These are phyloP conservation scores for Rhamnusium bicolor DNA, from an alignment of 2,888 invertebrate genomes.

Conservation along the genomic window DNA sequence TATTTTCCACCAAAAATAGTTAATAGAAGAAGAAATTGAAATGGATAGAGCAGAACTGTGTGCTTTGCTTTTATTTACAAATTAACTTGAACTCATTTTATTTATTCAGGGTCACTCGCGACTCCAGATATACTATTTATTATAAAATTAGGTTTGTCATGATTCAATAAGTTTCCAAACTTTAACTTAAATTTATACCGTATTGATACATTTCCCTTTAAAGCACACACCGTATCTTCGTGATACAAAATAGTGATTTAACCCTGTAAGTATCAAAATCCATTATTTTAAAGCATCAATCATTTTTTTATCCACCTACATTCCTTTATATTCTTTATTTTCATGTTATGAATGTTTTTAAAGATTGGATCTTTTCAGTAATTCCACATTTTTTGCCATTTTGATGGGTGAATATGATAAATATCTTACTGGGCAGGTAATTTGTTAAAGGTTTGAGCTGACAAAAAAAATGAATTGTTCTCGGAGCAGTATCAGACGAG, in stretches of 20 bases:
- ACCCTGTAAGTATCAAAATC: background rate
- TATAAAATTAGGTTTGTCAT: no score
- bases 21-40: no score
- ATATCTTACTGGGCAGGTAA: background rate
- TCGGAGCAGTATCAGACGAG: background rate
- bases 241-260: background rate
- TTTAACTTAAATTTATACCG: no score
- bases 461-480: background rate
- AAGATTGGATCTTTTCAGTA: background rate
- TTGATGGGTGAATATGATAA: conserved; percentile 4
- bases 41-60: no score
- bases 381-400: background rate
- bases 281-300: conserved; percentile 9
- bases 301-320: conserved; percentile 9
- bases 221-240: background rate
- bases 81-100: no score
- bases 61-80: no score
- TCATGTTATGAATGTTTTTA: conserved; percentile 6
- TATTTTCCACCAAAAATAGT: no score
- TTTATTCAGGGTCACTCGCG: no score
- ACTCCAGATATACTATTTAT: no score
- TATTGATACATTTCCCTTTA: background rate
- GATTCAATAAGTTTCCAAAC: no score
- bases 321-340: conserved; percentile 3
- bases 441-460: background rate